A percentile compares a stretch with the other conserved stretches of the same genome.
These are phyloP conservation scores for Dendrolimus punctatus DNA, from an alignment of 1,140 invertebrate genomes.

Conservation along the genomic window DNA sequence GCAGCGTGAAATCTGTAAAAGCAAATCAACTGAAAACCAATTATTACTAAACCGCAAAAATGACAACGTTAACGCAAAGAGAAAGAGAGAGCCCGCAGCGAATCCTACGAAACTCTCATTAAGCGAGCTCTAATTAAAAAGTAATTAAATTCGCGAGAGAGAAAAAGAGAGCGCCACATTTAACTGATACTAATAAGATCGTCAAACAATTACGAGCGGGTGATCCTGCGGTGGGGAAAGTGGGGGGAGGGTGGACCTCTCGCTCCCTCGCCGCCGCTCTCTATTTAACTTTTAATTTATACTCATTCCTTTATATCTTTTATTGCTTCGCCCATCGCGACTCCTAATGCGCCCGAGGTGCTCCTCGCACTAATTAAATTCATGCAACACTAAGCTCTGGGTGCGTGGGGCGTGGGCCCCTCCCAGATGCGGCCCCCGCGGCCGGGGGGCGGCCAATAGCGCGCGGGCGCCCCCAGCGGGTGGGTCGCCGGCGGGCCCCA, in stretches of 20 bases:
- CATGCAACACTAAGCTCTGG: constrained; percentile 64
- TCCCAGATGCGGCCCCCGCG: constrained; percentile 18
- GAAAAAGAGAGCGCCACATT: constrained; percentile 66
- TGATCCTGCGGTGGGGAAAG: constrained; percentile 36
- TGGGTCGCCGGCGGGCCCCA: constrained; percentile 15
- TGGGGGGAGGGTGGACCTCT: constrained; percentile 6
- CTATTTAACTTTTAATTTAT: constrained; percentile 73
- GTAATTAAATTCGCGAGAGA: constrained; percentile 64
- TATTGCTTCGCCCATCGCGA: constrained; percentile 69
- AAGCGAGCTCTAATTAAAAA: constrained; percentile 61
- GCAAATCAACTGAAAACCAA: constrained; percentile 9
- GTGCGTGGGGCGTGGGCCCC: constrained; percentile 5
- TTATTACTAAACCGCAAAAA: constrained; percentile 12
- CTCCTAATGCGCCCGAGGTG: constrained; percentile 70
- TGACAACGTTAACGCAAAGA: constrained; percentile 13
- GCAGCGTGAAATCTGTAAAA: not conserved
- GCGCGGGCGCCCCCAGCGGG: constrained; percentile 14
- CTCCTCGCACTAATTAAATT: constrained; percentile 70
- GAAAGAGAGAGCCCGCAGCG: constrained; percentile 23
- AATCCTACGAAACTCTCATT: constrained; percentile 55
- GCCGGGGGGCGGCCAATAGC: constrained; percentile 19
- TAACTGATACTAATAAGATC: constrained; percentile 72
- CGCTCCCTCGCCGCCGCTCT: constrained; percentile 37
- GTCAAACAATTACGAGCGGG: constrained; percentile 67
- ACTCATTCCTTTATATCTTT: constrained; percentile 73